Evolutionary conservation across 2,113 vertebrate genomes (phyloP).

Genomic region (Bos taurus): ARS-UCD2.0 NC_037344.1:16454001-16454500

Average conservation of each 20-base stretch:
- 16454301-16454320: no score
- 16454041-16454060: neutral
- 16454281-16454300: no score
- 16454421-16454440: neutral
- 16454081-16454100: neutral
- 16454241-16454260: neutral
- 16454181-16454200: neutral
- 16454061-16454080: neutral
- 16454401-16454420: neutral
- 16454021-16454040: fast-evolving
- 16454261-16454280: neutral
- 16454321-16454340: no score
- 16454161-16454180: neutral
- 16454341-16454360: no score
- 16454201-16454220: neutral
- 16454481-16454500: neutral
- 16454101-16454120: neutral
- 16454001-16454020: neutral
- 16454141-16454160: neutral
- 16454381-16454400: neutral
- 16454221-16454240: no score
- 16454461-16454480: conserved; percentile 9
- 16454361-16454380: neutral
- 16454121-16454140: neutral
- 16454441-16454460: neutral